A percentile compares a stretch with the other conserved stretches of the same genome.
phyloP scores from a whole-genome alignment of 2,797 vertebrate genomes.

The Atherinosoma microstoma region DNA sequence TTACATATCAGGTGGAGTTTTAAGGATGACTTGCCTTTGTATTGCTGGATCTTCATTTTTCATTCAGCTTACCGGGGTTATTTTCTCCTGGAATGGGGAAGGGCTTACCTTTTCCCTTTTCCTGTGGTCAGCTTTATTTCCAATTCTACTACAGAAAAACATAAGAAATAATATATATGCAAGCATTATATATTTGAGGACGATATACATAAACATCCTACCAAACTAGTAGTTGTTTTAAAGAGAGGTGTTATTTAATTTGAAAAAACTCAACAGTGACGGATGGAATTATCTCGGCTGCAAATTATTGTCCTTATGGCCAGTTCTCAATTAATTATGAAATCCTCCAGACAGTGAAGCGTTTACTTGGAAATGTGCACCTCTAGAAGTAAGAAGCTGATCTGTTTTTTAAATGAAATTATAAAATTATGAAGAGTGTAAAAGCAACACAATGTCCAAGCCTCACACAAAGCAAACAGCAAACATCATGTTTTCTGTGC shows the following conservation, averaged over 20 bases:
- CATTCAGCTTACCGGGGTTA: background rate
- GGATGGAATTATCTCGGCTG: slow-evolving; percentile 29
- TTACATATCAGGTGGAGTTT: slow-evolving; percentile 40
- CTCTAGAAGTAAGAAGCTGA: slow-evolving; percentile 42
- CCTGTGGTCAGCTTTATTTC: slow-evolving; percentile 2
- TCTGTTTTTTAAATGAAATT: slow-evolving; percentile 14
- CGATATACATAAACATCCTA: background rate
- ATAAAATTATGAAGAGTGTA: slow-evolving; percentile 26
- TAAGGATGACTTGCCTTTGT: slow-evolving; percentile 35
- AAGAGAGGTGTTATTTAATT: slow-evolving; percentile 1
- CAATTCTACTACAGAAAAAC: background rate
- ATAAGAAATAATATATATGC: background rate
- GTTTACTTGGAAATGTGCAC: slow-evolving; percentile 63
- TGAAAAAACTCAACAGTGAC: slow-evolving; percentile 29
- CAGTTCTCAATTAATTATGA: slow-evolving; percentile 47
- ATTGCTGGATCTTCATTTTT: slow-evolving; percentile 31
- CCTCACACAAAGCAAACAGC: slow-evolving; percentile 22
- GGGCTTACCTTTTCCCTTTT: background rate
- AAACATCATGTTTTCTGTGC: background rate
- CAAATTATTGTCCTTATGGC: slow-evolving; percentile 35
- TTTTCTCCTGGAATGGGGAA: slow-evolving; percentile 1
- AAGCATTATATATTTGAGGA: background rate
- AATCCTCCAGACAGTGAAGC: slow-evolving; percentile 62
- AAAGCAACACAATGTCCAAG: slow-evolving; percentile 15
- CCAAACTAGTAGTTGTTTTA: background rate